These are phyloP conservation scores for Leptopilina boulardi DNA, from an alignment of 1,140 invertebrate genomes.

Conservation along the genomic window DNA sequence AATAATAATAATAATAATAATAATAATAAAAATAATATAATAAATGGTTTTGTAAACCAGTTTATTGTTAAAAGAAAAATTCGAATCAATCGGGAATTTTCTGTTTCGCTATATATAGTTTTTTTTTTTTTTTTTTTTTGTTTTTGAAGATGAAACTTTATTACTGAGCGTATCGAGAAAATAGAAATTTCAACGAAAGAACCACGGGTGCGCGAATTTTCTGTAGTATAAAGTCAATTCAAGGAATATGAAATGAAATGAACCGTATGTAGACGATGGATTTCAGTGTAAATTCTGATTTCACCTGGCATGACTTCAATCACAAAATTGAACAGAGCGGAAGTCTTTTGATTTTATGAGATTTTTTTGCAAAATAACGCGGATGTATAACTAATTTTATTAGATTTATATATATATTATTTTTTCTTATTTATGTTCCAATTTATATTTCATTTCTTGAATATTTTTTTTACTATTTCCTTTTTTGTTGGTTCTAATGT, in stretches of 20 bases:
- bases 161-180: not conserved
- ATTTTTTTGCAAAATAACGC: too few relatives aligned
- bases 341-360: slow-evolving; percentile 2
- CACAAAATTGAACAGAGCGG: not conserved
- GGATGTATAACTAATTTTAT: not conserved
- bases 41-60: too few relatives aligned
- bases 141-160: not conserved
- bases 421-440: too few relatives aligned
- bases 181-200: not conserved
- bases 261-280: slow-evolving; percentile 1
- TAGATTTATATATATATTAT: not conserved
- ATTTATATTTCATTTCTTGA: too few relatives aligned
- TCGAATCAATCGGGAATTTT: too few relatives aligned
- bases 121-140: too few relatives aligned
- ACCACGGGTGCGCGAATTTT: not conserved
- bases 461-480: too few relatives aligned
- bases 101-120: too few relatives aligned
- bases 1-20: too few relatives aligned
- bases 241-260: slow-evolving; percentile 8
- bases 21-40: too few relatives aligned
- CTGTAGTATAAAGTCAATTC: not conserved
- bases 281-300: slow-evolving; percentile 3
- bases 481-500: too few relatives aligned
- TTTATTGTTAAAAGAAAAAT: too few relatives aligned
- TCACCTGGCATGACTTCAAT: slow-evolving; percentile 6